phyloP scores from a whole-genome alignment of 1,140 invertebrate genomes.

The Rhopalosiphum padi region DNA sequence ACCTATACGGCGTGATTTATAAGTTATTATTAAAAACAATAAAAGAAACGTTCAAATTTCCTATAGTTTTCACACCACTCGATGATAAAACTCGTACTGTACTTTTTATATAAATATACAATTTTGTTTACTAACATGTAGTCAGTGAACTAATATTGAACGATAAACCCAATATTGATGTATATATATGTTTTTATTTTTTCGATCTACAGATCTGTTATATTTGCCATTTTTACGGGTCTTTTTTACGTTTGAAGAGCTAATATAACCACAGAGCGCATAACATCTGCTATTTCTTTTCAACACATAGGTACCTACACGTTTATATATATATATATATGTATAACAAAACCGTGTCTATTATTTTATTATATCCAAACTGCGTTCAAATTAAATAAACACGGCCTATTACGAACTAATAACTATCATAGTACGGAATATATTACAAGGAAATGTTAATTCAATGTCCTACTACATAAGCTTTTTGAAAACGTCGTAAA shows the following conservation, averaged over 20 bases:
- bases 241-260: neutral
- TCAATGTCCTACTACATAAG: neutral
- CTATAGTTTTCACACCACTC: neutral
- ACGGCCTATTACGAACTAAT: neutral
- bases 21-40: neutral
- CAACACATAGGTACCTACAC: neutral
- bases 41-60: neutral
- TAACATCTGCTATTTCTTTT: neutral
- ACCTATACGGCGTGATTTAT: neutral
- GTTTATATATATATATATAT: too few species aligned
- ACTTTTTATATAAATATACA: neutral
- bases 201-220: neutral
- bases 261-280: neutral
- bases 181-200: neutral
- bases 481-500: neutral
- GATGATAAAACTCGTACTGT: neutral
- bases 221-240: neutral
- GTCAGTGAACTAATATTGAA: neutral
- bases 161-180: neutral
- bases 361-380: neutral
- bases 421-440: neutral
- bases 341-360: neutral
- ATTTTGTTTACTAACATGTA: neutral
- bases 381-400: neutral
- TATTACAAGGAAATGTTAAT: neutral